A percentile compares a stretch with the other conserved stretches of the same genome.
These are phyloP conservation scores for Drosophila emarginata DNA, from an alignment of 2,888 invertebrate genomes.

Conservation along the genomic window DNA sequence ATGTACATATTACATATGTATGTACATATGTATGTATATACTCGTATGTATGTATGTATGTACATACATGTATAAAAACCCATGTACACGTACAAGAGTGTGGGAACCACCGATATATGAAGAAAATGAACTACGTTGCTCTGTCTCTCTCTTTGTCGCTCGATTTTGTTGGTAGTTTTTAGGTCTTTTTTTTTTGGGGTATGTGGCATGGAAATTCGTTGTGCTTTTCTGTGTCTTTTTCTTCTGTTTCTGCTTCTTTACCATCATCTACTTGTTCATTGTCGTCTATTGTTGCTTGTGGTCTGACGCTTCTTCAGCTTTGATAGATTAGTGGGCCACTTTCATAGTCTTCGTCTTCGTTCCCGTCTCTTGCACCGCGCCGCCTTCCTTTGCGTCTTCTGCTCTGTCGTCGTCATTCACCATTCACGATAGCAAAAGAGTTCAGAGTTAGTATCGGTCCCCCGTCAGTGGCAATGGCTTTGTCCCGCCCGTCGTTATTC, in stretches of 20 bases:
- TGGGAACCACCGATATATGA: constrained; percentile 58
- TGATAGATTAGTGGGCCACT: constrained; percentile 74
- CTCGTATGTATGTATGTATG: no score
- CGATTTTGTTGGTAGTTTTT: constrained; percentile 10
- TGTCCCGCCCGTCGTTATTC: constrained; percentile 9
- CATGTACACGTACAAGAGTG: constrained; percentile 45
- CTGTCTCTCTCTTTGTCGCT: constrained; percentile 7
- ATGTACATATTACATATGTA: constrained; percentile 30
- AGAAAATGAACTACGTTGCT: constrained; percentile 5
- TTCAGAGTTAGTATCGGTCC: constrained; percentile 7
- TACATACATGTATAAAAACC: constrained; percentile 14
- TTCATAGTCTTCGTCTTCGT: constrained; percentile 36
- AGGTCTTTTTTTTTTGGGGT: constrained; percentile 35
- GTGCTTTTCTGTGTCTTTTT: constrained; percentile 9
- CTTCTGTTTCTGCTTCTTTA: not conserved
- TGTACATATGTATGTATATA: not conserved
- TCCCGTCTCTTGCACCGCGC: not conserved
- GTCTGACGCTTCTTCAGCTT: constrained; percentile 41
- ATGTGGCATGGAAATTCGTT: constrained; percentile 46
- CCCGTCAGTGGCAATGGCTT: constrained; percentile 7
- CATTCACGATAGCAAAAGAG: constrained; percentile 30
- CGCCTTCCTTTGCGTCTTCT: not conserved
- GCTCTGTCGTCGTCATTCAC: constrained; percentile 21
- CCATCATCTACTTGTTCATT: not conserved
- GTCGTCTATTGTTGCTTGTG: not conserved